Base-by-base conservation (phyloP, 1,140 invertebrate species). In the Pinna nobilis region DNA sequence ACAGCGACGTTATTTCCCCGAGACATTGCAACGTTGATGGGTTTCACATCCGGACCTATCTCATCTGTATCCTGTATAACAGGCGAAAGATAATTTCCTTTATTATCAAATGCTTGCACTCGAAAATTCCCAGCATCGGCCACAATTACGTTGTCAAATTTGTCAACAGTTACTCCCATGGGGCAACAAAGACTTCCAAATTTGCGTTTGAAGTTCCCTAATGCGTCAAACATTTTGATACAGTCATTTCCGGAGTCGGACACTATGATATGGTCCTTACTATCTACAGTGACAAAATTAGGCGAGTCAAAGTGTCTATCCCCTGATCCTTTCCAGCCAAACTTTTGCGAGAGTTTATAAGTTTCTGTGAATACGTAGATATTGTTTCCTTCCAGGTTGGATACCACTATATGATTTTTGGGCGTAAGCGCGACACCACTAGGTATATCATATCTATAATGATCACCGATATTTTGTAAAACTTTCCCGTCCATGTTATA, bases 121-220 rank as follows among this genome's bases (percentile, higher is more conserved):
- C 98, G 92, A 88, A 98, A 98, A 91, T 99, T 99, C 25, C 97
- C 97, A 9, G 95, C 97, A 89, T 99, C 98, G 9, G 96, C 98
- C 6, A 99, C 97, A 76, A 97, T 93, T 83, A 99, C 97, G 90
- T 97, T 98, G 15, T 97, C 97, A 86, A 97, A 94, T 84, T 97
- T 95, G 88, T 99, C 98, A 11, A 98, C 95, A 32, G 97, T 96
- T 80, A 99, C 96, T 90, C 98, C 99, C 88, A 98, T 96, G 13
- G 98, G 98, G 89, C 98, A 95, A 83, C 98, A 95, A 57, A 99
- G 91, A 33, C 66, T 49, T 0, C 85, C 85, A 69, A 88, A 84
- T 7, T 72, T 73, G 20, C 74, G 68, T 70, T 86, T 85, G 59
- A 85, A 86, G 39, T 86, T 84, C 28, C 87, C 87, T 1, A 68